Evolutionary conservation across 2,113 vertebrate genomes (phyloP).

Genomic region (Chelonoidis abingdonii): DNA sequence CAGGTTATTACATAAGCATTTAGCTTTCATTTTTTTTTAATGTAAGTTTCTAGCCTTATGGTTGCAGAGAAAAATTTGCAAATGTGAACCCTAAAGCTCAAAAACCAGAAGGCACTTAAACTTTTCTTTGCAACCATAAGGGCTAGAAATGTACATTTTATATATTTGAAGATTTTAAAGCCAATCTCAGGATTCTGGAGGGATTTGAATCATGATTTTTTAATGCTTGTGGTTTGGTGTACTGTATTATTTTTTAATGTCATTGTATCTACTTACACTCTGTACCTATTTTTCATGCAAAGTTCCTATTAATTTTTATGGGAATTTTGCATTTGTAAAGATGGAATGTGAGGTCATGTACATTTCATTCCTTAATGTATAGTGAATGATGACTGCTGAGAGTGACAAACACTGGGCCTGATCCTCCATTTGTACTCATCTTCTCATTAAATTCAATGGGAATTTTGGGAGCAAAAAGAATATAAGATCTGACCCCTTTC

Average conservation of each 20-base stretch:
- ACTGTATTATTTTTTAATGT: background rate
- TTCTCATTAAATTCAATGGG: background rate
- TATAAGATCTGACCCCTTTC: background rate
- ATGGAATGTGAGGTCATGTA: background rate
- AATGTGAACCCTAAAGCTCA: background rate
- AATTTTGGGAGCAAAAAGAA: background rate
- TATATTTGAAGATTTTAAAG: background rate
- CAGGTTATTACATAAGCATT: background rate
- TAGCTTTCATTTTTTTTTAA: background rate
- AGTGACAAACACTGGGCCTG: background rate
- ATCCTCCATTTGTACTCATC: background rate
- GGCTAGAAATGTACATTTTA: background rate
- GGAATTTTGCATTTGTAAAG: background rate
- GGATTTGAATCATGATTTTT: background rate
- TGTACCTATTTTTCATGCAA: background rate
- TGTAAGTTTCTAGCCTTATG: background rate
- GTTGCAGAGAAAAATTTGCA: background rate
- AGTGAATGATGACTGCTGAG: background rate
- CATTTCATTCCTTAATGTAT: background rate
- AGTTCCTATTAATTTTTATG: background rate
- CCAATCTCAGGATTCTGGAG: accelerated
- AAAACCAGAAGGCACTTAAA: background rate
- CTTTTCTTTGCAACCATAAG: background rate
- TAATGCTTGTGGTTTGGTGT: accelerated
- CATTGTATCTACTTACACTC: background rate